Conservation (phyloP, 2,113 vertebrate species). For the Eudyptes chrysolophus region DNA sequence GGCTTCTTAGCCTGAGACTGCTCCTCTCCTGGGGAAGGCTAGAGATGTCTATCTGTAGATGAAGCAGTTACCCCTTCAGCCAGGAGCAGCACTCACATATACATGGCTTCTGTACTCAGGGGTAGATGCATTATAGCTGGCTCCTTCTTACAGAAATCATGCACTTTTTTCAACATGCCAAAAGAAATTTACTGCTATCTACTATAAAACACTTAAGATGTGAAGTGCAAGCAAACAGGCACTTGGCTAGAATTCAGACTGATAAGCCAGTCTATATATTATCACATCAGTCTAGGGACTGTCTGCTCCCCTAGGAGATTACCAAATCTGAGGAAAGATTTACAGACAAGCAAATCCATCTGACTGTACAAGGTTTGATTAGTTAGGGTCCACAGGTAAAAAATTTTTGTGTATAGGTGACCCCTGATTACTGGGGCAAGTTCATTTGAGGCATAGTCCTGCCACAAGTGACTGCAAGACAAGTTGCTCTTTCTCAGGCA, state of each 20-base stretch:
- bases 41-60: background rate
- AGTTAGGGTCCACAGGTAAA: background rate
- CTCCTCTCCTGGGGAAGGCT: background rate
- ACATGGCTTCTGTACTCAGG: background rate
- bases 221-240: background rate
- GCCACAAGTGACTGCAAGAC: background rate
- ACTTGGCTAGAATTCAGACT: background rate
- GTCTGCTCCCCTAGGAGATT: background rate
- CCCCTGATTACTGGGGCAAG: background rate
- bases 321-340: background rate
- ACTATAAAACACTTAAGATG: background rate
- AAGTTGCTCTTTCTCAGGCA: background rate
- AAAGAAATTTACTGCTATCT: background rate
- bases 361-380: background rate
- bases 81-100: background rate
- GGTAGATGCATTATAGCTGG: background rate
- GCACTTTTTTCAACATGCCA: background rate
- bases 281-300: background rate
- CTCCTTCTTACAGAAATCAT: background rate
- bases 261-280: background rate
- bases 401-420: background rate
- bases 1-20: background rate
- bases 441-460: background rate
- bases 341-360: background rate
- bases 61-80: background rate